phyloP scores from a whole-genome alignment of 2,888 invertebrate genomes.

The Sepioteuthis lessoniana region DNA sequence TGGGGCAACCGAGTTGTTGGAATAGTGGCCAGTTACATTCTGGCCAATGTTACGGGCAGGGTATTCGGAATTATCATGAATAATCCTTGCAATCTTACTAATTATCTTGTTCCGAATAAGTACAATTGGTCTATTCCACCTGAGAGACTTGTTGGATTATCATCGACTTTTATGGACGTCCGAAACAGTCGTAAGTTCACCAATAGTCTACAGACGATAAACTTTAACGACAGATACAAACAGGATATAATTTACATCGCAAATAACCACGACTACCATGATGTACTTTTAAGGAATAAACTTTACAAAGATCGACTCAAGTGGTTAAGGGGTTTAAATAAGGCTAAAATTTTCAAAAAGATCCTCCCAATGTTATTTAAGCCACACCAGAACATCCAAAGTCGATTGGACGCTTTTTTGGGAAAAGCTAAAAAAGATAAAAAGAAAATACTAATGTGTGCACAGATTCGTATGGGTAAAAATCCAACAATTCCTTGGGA shows the following conservation, averaged over 20 bases:
- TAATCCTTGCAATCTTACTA: slow-evolving; percentile 52
- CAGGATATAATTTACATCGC: slow-evolving; percentile 13
- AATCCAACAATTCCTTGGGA: slow-evolving; percentile 35
- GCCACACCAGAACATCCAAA: background rate
- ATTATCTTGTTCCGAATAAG: slow-evolving; percentile 44
- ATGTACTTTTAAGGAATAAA: background rate
- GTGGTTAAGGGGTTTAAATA: background rate
- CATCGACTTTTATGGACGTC: background rate
- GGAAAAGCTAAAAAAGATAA: background rate
- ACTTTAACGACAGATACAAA: background rate
- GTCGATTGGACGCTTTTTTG: background rate
- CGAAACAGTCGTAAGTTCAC: background rate
- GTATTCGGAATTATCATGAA: slow-evolving; percentile 53
- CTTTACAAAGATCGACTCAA: background rate
- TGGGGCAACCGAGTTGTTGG: slow-evolving; percentile 56
- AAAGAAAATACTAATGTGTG: background rate
- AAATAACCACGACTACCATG: slow-evolving; percentile 1
- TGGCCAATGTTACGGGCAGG: slow-evolving; percentile 51
- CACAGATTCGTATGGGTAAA: background rate
- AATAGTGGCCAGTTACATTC: slow-evolving; percentile 52
- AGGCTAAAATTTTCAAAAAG: background rate
- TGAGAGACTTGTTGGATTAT: slow-evolving; percentile 37
- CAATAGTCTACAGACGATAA: background rate
- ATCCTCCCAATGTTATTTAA: slow-evolving; percentile 34
- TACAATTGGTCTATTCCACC: slow-evolving; percentile 48